Percentiles rank a stretch among this genome's conserved stretches.
Conservation (phyloP, 2,797 vertebrate species). For the Pterois miles region DNA sequence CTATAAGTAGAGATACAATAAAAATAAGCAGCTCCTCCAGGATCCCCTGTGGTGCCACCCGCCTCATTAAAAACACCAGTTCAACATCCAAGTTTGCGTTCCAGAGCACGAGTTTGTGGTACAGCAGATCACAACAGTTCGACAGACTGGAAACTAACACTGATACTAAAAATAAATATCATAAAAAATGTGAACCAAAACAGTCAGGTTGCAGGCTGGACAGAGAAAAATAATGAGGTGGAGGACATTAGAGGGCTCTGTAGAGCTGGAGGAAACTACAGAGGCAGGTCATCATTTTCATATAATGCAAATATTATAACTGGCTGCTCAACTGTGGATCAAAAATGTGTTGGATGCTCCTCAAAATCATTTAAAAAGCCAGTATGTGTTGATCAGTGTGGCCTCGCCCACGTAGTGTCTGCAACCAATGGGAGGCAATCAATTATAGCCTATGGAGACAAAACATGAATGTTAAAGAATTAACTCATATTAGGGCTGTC, state of each 20-base stretch:
- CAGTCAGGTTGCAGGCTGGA: not conserved
- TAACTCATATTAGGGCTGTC: too few species aligned
- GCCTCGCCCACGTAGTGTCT: not conserved
- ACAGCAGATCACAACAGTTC: not conserved
- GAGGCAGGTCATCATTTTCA: not conserved
- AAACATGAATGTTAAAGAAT: too few species aligned
- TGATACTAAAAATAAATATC: too few species aligned
- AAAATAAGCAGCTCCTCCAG: not conserved
- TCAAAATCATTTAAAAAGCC: not conserved
- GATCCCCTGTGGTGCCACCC: not conserved
- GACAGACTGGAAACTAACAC: not conserved
- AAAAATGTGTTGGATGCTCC: not conserved
- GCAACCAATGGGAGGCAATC: too few species aligned
- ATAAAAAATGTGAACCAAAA: not conserved
- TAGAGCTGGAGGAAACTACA: accelerated
- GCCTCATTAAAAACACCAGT: not conserved
- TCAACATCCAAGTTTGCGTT: not conserved
- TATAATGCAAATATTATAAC: not conserved
- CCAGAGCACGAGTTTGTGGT: not conserved
- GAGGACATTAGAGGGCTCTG: not conserved
- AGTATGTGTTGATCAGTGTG: not conserved
- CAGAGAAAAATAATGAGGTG: not conserved
- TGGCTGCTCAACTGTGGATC: not conserved
- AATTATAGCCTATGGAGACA: too few species aligned
- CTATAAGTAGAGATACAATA: not conserved